Base-by-base conservation (phyloP, 2,888 invertebrate species). In the Drosophila limbata region DNA sequence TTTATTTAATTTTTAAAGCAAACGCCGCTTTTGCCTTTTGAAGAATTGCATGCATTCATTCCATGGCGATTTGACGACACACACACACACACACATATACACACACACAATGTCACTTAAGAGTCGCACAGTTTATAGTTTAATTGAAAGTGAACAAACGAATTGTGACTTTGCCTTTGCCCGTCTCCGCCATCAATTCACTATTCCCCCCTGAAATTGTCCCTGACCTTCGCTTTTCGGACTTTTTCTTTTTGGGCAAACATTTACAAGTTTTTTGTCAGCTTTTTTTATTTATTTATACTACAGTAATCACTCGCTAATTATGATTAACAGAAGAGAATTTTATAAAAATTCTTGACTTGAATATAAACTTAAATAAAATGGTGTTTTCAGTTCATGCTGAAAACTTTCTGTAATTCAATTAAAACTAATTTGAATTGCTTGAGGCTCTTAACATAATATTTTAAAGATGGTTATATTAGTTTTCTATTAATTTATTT, bases 111-210 rank as follows among this genome's bases (percentile, higher is more conserved):
- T 4, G 62, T 42, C 75, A 77, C 56, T 68, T 73, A 47, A 66
- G 67, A 50, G 11, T 50, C 47, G 28, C 11, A 39, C 40, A 57
- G 71, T 28, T 71, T 56, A 60, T 47, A 60, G 44, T 67, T 77
- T 76, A 78, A 78, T 78, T 78, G 78, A 53, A 66, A 59, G 45
- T 64, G 72, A 76, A 56, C 57, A 66, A 62, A 74, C 53, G 45
- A 75, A 77, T 77, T 77, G 74, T 48, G 48, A 44, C 40, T 53
- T 39, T 44, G n/a, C 28, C 45, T 47, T 19, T 4, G 3, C 17
- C 8, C 28, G 10, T 10, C 9, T 33, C 5, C n/a, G 10, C 5
- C 25, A 4, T 13, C 21, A 8, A 28, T 21, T 15, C n/a, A 25
- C 8, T 39, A 31, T 15, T 15, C 52, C 28, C 19, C 17, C 9